Percentiles rank a stretch among this genome's conserved stretches.
Evolutionary conservation across 2,113 vertebrate genomes (phyloP).

Genomic region (Neolamprologus kungweensis): DNA sequence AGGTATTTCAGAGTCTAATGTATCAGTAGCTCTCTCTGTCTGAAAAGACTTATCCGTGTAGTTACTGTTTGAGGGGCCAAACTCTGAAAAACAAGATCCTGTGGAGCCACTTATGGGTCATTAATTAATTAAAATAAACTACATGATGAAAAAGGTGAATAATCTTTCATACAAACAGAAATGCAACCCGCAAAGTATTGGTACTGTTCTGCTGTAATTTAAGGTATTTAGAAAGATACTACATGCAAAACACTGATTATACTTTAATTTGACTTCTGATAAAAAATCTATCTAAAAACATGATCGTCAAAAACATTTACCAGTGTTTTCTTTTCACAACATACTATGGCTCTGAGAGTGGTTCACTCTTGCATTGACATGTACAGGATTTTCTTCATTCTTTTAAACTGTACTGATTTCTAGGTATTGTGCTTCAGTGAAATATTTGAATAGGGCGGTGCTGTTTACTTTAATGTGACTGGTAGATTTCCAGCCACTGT

Average conservation of each 20-base stretch:
- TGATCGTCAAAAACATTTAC: background rate
- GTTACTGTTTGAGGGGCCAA: background rate
- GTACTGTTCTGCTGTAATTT: background rate
- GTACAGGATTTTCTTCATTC: background rate
- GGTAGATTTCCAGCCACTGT: fast-evolving
- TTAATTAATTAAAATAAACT: background rate
- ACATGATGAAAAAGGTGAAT: background rate
- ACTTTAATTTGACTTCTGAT: background rate
- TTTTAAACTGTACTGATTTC: background rate
- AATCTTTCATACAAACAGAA: background rate
- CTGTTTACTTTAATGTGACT: background rate
- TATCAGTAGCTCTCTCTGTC: background rate
- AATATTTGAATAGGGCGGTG: background rate
- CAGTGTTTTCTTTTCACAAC: background rate
- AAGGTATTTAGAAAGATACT: background rate
- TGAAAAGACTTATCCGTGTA: background rate
- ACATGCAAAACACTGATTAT: background rate
- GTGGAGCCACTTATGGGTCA: background rate
- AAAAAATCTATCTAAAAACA: background rate
- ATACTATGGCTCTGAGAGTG: background rate
- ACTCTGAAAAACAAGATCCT: background rate
- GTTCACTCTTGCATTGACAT: background rate
- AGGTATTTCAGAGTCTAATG: background rate
- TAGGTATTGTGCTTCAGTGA: background rate
- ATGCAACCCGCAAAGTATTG: background rate